Evolutionary conservation across 2,888 invertebrate species (phyloP).

Genomic region (Hirtodrosophila cameraria): DNA sequence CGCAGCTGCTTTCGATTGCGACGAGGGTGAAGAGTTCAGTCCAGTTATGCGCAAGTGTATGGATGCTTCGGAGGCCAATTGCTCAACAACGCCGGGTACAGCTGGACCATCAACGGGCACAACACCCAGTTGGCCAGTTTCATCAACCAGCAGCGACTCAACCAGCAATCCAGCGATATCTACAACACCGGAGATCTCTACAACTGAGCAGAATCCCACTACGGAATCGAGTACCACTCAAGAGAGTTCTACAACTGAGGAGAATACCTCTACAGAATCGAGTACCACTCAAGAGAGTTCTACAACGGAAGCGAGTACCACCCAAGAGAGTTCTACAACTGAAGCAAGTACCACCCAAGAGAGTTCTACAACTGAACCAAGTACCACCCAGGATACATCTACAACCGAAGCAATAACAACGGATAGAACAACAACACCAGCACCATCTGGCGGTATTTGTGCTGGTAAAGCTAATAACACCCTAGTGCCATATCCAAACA

Average conservation of each 20-base stretch:
- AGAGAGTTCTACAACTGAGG: not conserved
- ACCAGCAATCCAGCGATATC: conserved; percentile 2
- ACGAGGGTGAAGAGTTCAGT: conserved; percentile 65
- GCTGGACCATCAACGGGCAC: conserved; percentile 2
- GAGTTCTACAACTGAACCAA: not conserved
- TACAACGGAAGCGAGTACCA: not conserved
- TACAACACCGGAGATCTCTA: not conserved
- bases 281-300: conserved; percentile 5
- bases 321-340: conserved; percentile 16
- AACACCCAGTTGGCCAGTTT: conserved; percentile 3
- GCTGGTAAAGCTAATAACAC: conserved; percentile 38
- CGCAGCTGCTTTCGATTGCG: conserved; percentile 55
- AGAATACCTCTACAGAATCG: not conserved
- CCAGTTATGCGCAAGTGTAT: conserved; percentile 49
- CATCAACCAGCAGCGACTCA: not conserved
- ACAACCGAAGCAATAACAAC: conserved; percentile 15
- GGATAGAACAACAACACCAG: conserved; percentile 22
- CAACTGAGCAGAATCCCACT: conserved; percentile 4
- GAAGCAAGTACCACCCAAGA: not conserved
- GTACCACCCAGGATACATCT: conserved; percentile 11
- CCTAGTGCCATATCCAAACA: conserved; percentile 70
- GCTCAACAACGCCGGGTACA: conserved; percentile 32
- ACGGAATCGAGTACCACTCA: not conserved
- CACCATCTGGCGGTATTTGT: conserved; percentile 63
- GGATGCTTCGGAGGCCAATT: conserved; percentile 61